A percentile compares a stretch with the other conserved stretches of the same genome.
Conservation (phyloP, 2,113 vertebrate species). For the human (Homo sapiens) region DNA sequence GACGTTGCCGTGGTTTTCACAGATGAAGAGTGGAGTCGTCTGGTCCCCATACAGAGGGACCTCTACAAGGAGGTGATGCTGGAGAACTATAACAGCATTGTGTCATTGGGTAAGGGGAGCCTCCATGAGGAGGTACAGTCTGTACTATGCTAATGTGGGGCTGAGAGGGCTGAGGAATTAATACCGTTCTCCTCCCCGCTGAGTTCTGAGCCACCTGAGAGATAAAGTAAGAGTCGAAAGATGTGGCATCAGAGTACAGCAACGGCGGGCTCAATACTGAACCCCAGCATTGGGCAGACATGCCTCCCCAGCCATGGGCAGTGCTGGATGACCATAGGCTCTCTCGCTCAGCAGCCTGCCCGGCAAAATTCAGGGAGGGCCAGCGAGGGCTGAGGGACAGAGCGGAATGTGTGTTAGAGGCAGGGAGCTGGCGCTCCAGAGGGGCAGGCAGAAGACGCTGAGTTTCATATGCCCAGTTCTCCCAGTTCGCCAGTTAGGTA, state of each 20-base stretch:
- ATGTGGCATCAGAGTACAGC: neutral
- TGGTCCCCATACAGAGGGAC: constrained; percentile 64
- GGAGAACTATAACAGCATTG: constrained; percentile 71
- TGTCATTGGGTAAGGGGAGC: constrained; percentile 67
- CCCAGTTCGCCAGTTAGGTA: neutral
- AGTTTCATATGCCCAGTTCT: neutral
- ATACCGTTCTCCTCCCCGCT: neutral
- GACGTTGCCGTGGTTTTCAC: constrained; percentile 73
- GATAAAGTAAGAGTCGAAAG: neutral
- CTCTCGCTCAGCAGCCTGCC: neutral
- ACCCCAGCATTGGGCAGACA: neutral
- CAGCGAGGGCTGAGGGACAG: neutral
- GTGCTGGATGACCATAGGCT: neutral
- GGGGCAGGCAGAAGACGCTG: neutral
- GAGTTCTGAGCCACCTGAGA: neutral
- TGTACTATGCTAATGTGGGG: neutral
- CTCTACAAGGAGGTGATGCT: constrained; percentile 76
- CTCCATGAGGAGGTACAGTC: neutral
- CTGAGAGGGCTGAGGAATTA: neutral
- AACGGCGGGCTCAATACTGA: neutral
- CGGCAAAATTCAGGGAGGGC: neutral
- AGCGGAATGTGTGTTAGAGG: neutral
- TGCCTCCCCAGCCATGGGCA: neutral
- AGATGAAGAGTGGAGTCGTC: constrained; percentile 73
- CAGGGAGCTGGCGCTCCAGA: neutral